Evolutionary conservation across 1,140 invertebrate genomes (phyloP).

Genomic region (Zaprionus davidi): DNA sequence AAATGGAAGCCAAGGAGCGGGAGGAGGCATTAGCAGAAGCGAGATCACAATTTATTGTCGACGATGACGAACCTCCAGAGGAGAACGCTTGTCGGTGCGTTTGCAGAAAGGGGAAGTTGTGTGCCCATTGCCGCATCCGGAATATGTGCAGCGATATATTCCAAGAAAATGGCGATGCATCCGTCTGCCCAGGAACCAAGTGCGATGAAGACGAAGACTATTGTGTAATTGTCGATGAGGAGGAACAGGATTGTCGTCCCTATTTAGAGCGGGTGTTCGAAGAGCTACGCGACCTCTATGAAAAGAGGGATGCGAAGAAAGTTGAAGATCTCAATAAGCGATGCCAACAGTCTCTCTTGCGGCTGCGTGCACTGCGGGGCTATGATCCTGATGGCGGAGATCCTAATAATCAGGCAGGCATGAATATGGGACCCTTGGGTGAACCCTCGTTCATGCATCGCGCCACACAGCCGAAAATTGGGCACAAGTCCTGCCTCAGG

Average conservation of each 20-base stretch:
- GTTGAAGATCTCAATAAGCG: background rate
- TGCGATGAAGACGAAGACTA: conserved; percentile 60
- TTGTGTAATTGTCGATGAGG: conserved; percentile 32
- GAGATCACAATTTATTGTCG: background rate
- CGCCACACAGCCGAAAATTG: conserved; percentile 7
- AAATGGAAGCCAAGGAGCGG: background rate
- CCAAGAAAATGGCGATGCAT: background rate
- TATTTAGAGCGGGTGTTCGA: conserved; percentile 61
- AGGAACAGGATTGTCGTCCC: conserved; percentile 50
- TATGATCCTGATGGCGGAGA: background rate
- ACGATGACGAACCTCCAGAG: background rate
- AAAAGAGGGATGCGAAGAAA: conserved; percentile 45
- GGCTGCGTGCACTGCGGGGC: background rate
- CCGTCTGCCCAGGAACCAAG: background rate
- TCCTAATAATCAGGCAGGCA: background rate
- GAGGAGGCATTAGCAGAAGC: background rate
- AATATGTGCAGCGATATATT: conserved; percentile 61
- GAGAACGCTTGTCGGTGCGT: conserved; percentile 45
- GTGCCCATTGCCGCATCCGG: conserved; percentile 69
- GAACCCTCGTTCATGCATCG: conserved; percentile 21
- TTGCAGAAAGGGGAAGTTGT: conserved; percentile 35
- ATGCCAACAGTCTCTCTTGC: conserved; percentile 10
- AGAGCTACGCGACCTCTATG: conserved; percentile 63
- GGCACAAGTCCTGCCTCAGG: conserved; percentile 63
- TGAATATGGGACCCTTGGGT: background rate